Base-by-base conservation (phyloP, 2,888 invertebrate genomes). In the Tortrix viridana region DNA sequence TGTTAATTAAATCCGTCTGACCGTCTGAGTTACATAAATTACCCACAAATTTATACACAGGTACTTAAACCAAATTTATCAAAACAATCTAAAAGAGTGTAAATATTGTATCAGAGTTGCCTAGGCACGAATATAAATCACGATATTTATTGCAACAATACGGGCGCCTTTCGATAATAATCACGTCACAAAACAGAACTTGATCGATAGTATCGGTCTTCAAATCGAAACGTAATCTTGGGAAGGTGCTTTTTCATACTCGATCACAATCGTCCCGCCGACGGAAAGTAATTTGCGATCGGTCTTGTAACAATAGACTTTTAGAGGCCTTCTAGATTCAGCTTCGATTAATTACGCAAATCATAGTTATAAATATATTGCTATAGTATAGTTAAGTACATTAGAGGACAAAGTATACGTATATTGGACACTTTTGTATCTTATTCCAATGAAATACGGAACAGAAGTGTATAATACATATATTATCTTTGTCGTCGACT, bases 181-280 rank as follows among this genome's bases (percentile, higher is more conserved):
- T 75, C 72, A 65, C 65, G 64, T 69, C 66, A 55, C 57, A 72
- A 73, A 72, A 58, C 53, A 26, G 52, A 43, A 14, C 58, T 74
- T 77, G 81, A 81, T 80, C 74, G 81, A 82, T 81, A 74, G 71
- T 67, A 55, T 55, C 67, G 65, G 71, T 72, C 75, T 68, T 67
- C 65, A 20, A 53, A 66, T 82, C 78, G 76, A 79, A 82, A 75
- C 72, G 81, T 85, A 86, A 87, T 86, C 86, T 71, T 73, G 71
- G 71, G 65, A 74, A 75, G 77, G 82, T 77, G 81, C 85, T 91
- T 83, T 86, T 86, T 89, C 88, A 88, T 87, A 87, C 90, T 91
- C 91, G 79, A 91, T 92, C 90, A 91, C 87, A 67, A 69, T 68
- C 70, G 66, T 69, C 68, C 69, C 65, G 67, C 67, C 69, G 73